These are phyloP conservation scores for Pristis pectinata DNA, from an alignment of 2,797 vertebrate genomes.

Conservation along the genomic window DNA sequence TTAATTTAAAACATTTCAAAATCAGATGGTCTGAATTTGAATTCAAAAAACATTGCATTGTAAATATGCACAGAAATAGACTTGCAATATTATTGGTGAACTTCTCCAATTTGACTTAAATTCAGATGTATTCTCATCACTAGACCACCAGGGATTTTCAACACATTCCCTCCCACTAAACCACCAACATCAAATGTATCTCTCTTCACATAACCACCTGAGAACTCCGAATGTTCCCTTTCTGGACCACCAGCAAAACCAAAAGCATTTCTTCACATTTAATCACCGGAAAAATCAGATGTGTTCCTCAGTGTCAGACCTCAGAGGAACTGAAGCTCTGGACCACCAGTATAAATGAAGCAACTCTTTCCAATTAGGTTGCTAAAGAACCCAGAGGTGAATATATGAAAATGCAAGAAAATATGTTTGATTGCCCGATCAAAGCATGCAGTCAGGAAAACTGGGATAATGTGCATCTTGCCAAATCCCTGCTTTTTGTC, in stretches of 20 bases:
- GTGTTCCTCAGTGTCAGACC: conserved; percentile 11
- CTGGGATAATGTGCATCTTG: background rate
- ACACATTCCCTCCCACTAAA: conserved; percentile 7
- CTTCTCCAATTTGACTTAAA: background rate
- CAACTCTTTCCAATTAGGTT: background rate
- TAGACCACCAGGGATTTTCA: background rate
- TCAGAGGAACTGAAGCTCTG: background rate
- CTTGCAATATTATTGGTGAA: background rate
- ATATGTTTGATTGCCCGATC: background rate
- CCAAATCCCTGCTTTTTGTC: background rate
- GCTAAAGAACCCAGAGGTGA: background rate
- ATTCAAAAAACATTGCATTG: background rate
- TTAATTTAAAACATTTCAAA: background rate
- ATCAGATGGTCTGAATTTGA: background rate
- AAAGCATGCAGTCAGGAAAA: background rate
- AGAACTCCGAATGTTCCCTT: background rate
- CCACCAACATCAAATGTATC: conserved; percentile 18
- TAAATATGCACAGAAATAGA: background rate
- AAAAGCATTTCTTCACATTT: background rate
- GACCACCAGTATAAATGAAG: conserved; percentile 20
- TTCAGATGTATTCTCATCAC: conserved; percentile 1
- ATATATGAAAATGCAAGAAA: background rate
- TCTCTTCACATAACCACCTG: background rate
- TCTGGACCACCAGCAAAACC: conserved; percentile 20
- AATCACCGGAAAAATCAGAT: conserved; percentile 26